Percentiles rank a stretch among this genome's conserved stretches.
Conservation (phyloP, 1,140 invertebrate genomes). For the Branchinecta lindahli region DNA sequence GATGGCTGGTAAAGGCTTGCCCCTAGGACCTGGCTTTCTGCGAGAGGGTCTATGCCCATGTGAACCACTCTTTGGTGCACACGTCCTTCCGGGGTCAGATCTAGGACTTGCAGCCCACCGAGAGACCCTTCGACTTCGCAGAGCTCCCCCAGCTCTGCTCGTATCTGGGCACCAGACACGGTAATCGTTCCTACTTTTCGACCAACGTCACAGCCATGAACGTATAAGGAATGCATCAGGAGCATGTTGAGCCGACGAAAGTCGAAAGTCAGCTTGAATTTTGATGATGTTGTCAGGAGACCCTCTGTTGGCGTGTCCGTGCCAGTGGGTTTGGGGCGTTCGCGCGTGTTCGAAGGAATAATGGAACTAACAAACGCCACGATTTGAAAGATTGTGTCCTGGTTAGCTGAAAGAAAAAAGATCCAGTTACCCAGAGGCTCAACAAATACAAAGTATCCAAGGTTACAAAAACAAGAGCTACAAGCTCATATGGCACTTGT, state of each 20-base stretch:
- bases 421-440: not conserved
- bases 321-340: not conserved
- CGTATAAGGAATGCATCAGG: slow-evolving; percentile 52
- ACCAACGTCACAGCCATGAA: slow-evolving; percentile 50
- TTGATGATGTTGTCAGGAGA: not conserved
- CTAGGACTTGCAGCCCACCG: slow-evolving; percentile 71
- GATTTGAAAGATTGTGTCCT: slow-evolving; percentile 84
- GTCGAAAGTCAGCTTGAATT: slow-evolving; percentile 53
- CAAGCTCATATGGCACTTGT: no score
- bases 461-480: no score
- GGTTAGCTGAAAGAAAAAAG: slow-evolving; percentile 51
- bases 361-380: slow-evolving; percentile 46
- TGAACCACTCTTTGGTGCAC: slow-evolving; percentile 68
- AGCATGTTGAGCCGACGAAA: slow-evolving; percentile 80
- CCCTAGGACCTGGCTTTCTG: slow-evolving; percentile 26
- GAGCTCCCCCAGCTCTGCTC: slow-evolving; percentile 56
- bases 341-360: slow-evolving; percentile 11
- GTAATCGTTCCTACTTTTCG: slow-evolving; percentile 86
- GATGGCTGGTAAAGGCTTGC: slow-evolving; percentile 24
- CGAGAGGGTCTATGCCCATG: slow-evolving; percentile 58
- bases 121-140: slow-evolving; percentile 62
- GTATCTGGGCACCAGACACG: slow-evolving; percentile 71
- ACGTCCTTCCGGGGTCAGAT: slow-evolving; percentile 66
- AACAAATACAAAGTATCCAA: not conserved
- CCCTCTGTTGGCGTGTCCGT: slow-evolving; percentile 1